Evolutionary conservation across 2,888 invertebrate genomes (phyloP).

Genomic region (Argyra leucocephala): DNA sequence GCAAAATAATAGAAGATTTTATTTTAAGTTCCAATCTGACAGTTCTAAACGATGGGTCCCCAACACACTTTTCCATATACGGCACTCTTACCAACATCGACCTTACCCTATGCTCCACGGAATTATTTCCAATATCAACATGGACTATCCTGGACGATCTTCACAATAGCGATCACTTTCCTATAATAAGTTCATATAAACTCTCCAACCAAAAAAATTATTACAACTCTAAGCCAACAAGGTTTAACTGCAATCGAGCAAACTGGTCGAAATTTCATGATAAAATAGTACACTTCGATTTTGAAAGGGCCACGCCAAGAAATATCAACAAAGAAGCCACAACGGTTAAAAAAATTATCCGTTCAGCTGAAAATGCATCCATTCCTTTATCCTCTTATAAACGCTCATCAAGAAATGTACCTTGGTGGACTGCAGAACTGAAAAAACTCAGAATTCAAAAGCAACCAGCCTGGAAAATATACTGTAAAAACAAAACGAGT

Average conservation of each 20-base stretch:
- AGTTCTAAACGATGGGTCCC: too few relatives aligned
- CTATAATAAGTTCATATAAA: slow-evolving; percentile 11
- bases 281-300: slow-evolving; percentile 7
- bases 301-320: background rate
- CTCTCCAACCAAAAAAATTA: background rate
- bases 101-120: slow-evolving; percentile 11
- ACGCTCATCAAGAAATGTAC: background rate
- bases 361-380: slow-evolving; percentile 3
- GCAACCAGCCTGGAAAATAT: too few relatives aligned
- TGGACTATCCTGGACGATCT: slow-evolving; percentile 15
- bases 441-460: too few relatives aligned
- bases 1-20: too few relatives aligned
- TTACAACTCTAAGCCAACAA: background rate
- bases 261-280: slow-evolving; percentile 11
- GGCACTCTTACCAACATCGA: slow-evolving; percentile 9
- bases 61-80: background rate
- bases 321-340: slow-evolving; percentile 16
- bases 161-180: slow-evolving; percentile 13
- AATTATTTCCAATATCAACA: slow-evolving; percentile 4
- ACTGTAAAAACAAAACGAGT: too few relatives aligned
- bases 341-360: slow-evolving; percentile 8
- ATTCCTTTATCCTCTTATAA: slow-evolving; percentile 7
- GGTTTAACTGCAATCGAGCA: slow-evolving; percentile 11
- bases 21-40: too few relatives aligned
- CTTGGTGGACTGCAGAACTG: slow-evolving; percentile 12